Evolutionary conservation across 2,113 vertebrate species (phyloP), one percentile per base, ranked within the genome.

Genomic region (Xenotilapia caudafasciata): DNA sequence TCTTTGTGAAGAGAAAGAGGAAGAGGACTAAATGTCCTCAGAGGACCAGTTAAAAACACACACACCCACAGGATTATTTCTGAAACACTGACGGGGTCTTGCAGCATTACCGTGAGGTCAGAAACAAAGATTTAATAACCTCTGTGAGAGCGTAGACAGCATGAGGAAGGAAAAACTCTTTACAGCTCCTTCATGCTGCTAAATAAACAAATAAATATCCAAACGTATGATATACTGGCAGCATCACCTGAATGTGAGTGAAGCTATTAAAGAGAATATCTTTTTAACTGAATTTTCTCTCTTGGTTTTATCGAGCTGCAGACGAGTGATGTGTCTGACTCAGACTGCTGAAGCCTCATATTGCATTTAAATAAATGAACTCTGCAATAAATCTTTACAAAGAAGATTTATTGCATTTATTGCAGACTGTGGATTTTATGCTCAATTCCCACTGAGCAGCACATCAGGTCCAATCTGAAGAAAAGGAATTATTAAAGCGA

Each of bases 201-300:
- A 14, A 0, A 23, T 42, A 70, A 42, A 14, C 13, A 42, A 42
- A 68, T 70, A 40, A 40, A 70, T 14, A 70, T 70, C 21, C 38
- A 45, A 17, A 10, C 4, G 1, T 26, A 26, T 0, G 40, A 70
- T 2, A 42, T 2, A 2, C 40, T 28, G 40, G 0, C 21, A 45
- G 38, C 38, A 26, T 26, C 13, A 26, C 65, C 21, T 26, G 21
- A 73, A 45, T 45, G 7, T 45, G 13, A 10, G 65, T 17, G 65
- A 73, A 45, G 38, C 23, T 73, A 73, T 45, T 42, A 73, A 73
- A 42, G 7, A 23, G 35, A 70, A 42, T 68, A 8, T 40, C 23
- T 70, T 14, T 42, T 70, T 9, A 70, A 70, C 35, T 40, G 21
- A 42, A 2, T 75, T 47, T 75, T 26, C 40, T 75, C 8, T 73